Percentiles rank a stretch among this genome's conserved stretches.
Evolutionary conservation across 2,888 invertebrate species (phyloP).

Genomic region (Eubasilissa splendida): DNA sequence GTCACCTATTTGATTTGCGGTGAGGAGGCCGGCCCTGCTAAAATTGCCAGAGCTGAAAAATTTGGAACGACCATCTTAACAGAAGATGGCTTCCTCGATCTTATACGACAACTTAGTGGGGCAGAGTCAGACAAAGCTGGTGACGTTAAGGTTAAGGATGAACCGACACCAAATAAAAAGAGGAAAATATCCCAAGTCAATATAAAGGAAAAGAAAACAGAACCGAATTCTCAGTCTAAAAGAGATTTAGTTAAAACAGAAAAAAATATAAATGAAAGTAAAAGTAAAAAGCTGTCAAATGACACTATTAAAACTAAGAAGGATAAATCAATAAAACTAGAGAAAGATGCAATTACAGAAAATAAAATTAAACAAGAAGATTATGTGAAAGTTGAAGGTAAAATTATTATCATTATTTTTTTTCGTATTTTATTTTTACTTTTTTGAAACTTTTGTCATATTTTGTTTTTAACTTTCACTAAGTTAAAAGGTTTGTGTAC

Average conservation of each 20-base stretch:
- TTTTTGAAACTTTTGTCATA: too few species aligned
- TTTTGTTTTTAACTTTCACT: too few species aligned
- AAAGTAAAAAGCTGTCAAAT: not conserved
- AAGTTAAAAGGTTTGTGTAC: conserved; percentile 14
- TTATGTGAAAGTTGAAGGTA: conserved; percentile 52
- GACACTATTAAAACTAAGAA: not conserved
- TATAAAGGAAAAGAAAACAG: conserved; percentile 24
- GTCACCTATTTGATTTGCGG: conserved; percentile 88
- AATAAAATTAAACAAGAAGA: conserved; percentile 50
- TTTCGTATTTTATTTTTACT: too few species aligned
- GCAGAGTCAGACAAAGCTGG: not conserved
- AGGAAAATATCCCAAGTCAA: conserved; percentile 1
- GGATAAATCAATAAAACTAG: not conserved
- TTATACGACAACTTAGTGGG: conserved; percentile 75
- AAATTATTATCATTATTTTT: too few species aligned
- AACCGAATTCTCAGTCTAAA: conserved; percentile 15
- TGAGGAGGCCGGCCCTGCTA: conserved; percentile 88
- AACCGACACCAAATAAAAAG: conserved; percentile 24
- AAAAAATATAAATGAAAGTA: conserved; percentile 7
- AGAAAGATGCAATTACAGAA: not conserved
- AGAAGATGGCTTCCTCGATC: conserved; percentile 87
- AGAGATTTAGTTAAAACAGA: conserved; percentile 5
- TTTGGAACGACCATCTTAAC: conserved; percentile 81
- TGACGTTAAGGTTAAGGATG: conserved; percentile 18
- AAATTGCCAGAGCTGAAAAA: conserved; percentile 82